Base-by-base conservation (phyloP, 2,888 invertebrate genomes). In the Malthinus seriepunctatus region DNA sequence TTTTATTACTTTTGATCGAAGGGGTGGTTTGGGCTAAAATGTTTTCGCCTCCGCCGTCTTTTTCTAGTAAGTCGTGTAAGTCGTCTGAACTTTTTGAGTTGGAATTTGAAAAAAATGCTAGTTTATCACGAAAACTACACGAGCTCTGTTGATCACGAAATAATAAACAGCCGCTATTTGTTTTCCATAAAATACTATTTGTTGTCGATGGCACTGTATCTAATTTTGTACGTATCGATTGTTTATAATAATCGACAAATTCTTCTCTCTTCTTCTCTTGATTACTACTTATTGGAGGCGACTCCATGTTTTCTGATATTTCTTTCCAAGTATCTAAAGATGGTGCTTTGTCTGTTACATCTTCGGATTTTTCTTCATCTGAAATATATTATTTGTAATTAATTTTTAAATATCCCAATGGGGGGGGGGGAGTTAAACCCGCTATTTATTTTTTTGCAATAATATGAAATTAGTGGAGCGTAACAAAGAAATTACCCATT, bases 181-280 rank as follows among this genome's bases (percentile, higher is more conserved):
- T 58, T 34, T 54, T 73, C 51, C 64, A 51, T 51, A 58, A 46
- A 32, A 42, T 42, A 32, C 46, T 56, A 34, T 42, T 42, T 42
- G 39, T 23, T 23, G 39, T 23, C 23, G 23, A 23, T 23, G 23
- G 23, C 23, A 23, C 23, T 23, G 23, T 23, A 23, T 23, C 23
- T 23, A 23, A 23, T 5, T 23, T 23, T 23, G 23, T 23, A 23
- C 23, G 23, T 23, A 45, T 49, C 52, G 62, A 75, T 70, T 81
- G 80, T 74, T 89, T 89, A 69, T 86, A 81, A 68, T 84, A 86
- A 69, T 87, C 87, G 45, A 91, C 90, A 76, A 90, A 90, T 77
- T 91, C 91, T 77, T 90, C 89, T 69, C 91, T 91, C 78, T 91
- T 91, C 39, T 91, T 91, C 65, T 91, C 91, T 75, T 89, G 87